Evolutionary conservation across 2,888 invertebrate species (phyloP).

Genomic region (Conus canariensis): DNA sequence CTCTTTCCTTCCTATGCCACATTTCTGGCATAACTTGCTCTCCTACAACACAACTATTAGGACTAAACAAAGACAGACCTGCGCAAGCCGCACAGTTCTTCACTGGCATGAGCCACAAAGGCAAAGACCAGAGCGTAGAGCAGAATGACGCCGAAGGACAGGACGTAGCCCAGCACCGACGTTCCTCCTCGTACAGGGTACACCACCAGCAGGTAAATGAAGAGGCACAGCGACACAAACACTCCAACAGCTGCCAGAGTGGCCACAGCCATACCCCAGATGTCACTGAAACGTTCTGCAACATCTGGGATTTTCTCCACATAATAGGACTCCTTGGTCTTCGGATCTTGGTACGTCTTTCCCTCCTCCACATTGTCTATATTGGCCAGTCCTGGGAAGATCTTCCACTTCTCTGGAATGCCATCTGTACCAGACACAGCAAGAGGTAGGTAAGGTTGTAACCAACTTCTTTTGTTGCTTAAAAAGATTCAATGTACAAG

Average conservation of each 20-base stretch:
- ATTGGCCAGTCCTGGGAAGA: not conserved
- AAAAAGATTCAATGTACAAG: not conserved
- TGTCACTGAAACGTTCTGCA: slow-evolving; percentile 68
- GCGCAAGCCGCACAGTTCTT: slow-evolving; percentile 78
- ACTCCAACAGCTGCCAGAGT: slow-evolving; percentile 77
- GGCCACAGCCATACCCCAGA: slow-evolving; percentile 77
- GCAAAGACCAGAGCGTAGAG: slow-evolving; percentile 79
- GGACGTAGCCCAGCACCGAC: slow-evolving; percentile 79
- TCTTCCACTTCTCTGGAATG: slow-evolving; percentile 5
- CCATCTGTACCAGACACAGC: not conserved
- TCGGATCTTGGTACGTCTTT: slow-evolving; percentile 67
- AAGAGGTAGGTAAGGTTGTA: not conserved
- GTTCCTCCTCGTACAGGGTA: slow-evolving; percentile 78
- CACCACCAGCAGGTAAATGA: slow-evolving; percentile 77
- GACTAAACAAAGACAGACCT: not conserved
- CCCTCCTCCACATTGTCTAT: slow-evolving; percentile 59
- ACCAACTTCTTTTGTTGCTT: not conserved
- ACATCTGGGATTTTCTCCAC: slow-evolving; percentile 58
- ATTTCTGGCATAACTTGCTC: slow-evolving; percentile 66
- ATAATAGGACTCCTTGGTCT: slow-evolving; percentile 60
- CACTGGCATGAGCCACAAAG: slow-evolving; percentile 77
- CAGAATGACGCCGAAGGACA: slow-evolving; percentile 78
- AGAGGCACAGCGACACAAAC: slow-evolving; percentile 75
- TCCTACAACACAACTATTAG: not conserved
- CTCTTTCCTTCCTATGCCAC: too few relatives aligned